Evolutionary conservation across 2,113 vertebrate genomes (phyloP), one percentile per base, ranked within the genome.

Genomic region (Cariama cristata): DNA sequence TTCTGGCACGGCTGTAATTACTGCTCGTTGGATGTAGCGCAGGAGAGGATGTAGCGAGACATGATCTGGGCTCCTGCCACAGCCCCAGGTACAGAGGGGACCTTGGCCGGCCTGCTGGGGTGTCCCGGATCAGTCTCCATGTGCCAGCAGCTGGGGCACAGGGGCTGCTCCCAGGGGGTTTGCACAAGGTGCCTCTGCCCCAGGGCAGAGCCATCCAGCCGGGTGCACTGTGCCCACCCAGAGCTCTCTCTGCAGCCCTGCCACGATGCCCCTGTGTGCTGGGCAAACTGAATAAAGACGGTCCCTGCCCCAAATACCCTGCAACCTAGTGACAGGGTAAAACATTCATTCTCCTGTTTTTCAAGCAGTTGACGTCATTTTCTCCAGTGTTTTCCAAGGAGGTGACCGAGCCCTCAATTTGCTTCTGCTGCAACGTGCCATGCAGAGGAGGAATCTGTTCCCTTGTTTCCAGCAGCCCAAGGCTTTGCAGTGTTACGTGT

Each of bases 201-300:
- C 60, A 23, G 49, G 22, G 49, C 49, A 35, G 47, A 8, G 44
- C 79, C 4, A 2, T 2, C 23, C 4, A 9, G 14, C 72, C 4
- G 4, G 42, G 33, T 12, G 42, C 40, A 2, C 0, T 2, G 9
- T 64, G 66, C 47, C 75, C 75, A 18, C 19, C 3, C 0, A 0
- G 56, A 83, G 16, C 52, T 44, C 35, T 4, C 66, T 12, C 2
- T 4, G 26, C 67, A 53, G n/a, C 86, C 20, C 42, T 40, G 73
- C 56, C 85, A 24, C 21, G 1, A 4, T 0, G 18, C 7, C 33
- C 53, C 14, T 3, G 4, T 3, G 40, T 8, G 4, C 71, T 42
- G 60, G 63, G 49, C 66, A 64, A 50, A 21, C 45, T 9, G 24
- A 30, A 28, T 17, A 17, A 56, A 63, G 19, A 7, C 0, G 0